phyloP scores from a whole-genome alignment of 2,797 vertebrate species.

The Mormyrus proboscirostris region DNA sequence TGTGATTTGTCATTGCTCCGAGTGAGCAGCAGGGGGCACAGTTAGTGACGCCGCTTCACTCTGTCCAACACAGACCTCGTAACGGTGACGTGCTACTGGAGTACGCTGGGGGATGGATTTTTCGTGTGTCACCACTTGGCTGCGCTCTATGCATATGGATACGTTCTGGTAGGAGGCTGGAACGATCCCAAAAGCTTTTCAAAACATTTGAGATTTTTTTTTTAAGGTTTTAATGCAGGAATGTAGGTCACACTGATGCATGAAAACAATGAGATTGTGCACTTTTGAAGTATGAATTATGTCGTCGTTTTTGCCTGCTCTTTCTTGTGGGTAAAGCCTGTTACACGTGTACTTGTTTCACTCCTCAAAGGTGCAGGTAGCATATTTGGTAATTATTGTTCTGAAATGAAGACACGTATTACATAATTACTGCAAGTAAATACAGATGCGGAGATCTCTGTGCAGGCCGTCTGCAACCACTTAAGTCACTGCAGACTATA shows the following conservation, averaged over 20 bases:
- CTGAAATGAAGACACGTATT: not conserved
- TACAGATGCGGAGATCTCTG: not conserved
- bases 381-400: not conserved
- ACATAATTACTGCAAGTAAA: not conserved
- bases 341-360: not conserved
- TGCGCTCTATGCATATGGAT: constrained; percentile 78
- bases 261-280: not conserved
- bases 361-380: not conserved
- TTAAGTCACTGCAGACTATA: not conserved
- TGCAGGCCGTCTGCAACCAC: not conserved
- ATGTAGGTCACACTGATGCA: not conserved
- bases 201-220: not conserved
- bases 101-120: constrained; percentile 70
- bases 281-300: not conserved
- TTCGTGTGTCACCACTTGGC: constrained; percentile 75
- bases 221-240: not conserved
- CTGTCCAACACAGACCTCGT: constrained; percentile 57
- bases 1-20: not conserved
- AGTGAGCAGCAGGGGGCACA: not conserved
- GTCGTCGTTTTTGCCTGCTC: not conserved
- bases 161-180: constrained; percentile 66
- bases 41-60: not conserved
- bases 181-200: not conserved
- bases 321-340: not conserved
- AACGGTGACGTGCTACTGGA: constrained; percentile 70